Percentiles rank a stretch among this genome's conserved stretches.
phyloP scores from a whole-genome alignment of 2,113 vertebrate genomes.

The Pelobates fuscus region DNA sequence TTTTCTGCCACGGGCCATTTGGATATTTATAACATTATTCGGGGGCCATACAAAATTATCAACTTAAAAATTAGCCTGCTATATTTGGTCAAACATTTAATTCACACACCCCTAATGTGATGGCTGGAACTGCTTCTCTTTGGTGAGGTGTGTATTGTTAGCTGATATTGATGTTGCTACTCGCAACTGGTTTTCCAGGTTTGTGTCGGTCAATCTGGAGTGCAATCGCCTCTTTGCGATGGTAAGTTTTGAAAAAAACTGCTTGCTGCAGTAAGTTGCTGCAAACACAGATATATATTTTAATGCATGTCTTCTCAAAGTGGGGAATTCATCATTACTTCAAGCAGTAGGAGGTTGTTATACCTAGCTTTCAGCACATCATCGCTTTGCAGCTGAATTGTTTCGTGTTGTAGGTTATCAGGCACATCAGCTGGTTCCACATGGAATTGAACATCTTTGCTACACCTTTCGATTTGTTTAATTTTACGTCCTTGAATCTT shows the following conservation, averaged over 20 bases:
- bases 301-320: slow-evolving; percentile 58
- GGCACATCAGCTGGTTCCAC: slow-evolving; percentile 56
- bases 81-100: slow-evolving; percentile 1
- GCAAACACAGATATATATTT: slow-evolving; percentile 48
- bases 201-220: slow-evolving; percentile 4
- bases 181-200: background rate
- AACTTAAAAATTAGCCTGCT: slow-evolving; percentile 10
- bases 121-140: slow-evolving; percentile 11
- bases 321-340: slow-evolving; percentile 55
- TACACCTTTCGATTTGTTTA: slow-evolving; percentile 53
- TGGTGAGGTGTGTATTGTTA: slow-evolving; percentile 1
- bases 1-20: slow-evolving; percentile 1
- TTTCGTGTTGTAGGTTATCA: slow-evolving; percentile 57
- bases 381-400: slow-evolving; percentile 59
- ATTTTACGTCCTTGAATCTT: slow-evolving; percentile 52
- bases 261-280: slow-evolving; percentile 39
- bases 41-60: background rate
- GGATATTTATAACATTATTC: slow-evolving; percentile 10
- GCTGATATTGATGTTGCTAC: too few species aligned
- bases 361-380: slow-evolving; percentile 57
- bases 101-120: slow-evolving; percentile 4
- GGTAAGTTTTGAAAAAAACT: slow-evolving; percentile 5
- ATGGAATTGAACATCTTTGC: slow-evolving; percentile 57
- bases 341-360: slow-evolving; percentile 56
- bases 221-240: background rate